These are phyloP conservation scores for Pogonus chalceus DNA, from an alignment of 1,140 invertebrate genomes.

Conservation along the genomic window DNA sequence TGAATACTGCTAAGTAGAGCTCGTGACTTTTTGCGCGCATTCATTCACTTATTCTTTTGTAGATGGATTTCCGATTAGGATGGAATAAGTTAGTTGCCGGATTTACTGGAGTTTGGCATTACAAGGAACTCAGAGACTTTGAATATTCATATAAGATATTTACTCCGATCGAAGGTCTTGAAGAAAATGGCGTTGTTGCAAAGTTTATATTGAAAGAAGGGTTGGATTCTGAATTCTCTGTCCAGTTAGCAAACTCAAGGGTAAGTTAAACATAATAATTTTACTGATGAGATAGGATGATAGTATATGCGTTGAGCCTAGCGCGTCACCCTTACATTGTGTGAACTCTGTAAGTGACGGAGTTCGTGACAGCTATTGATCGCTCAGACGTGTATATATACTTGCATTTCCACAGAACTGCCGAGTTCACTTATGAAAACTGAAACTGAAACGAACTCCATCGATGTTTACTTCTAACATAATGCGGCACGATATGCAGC, in stretches of 20 bases:
- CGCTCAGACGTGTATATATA: background rate
- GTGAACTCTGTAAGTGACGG: background rate
- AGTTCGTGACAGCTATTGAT: background rate
- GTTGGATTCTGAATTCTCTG: constrained; percentile 56
- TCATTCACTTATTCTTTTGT: background rate
- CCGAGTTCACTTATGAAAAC: background rate
- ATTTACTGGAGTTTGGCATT: constrained; percentile 65
- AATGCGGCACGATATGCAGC: too few species aligned
- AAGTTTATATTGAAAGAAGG: constrained; percentile 53
- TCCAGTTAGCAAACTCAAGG: constrained; percentile 54
- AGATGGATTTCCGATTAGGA: constrained; percentile 59
- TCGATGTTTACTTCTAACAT: too few species aligned
- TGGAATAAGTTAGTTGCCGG: constrained; percentile 65
- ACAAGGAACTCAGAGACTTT: constrained; percentile 54
- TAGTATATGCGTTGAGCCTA: too few species aligned
- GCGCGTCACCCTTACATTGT: too few species aligned
- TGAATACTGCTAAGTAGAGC: background rate
- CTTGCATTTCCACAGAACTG: background rate
- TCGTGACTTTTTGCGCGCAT: background rate
- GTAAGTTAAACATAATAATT: too few species aligned
- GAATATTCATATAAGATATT: constrained; percentile 66
- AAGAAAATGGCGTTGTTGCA: constrained; percentile 60
- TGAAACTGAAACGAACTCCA: too few species aligned
- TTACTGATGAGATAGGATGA: too few species aligned
- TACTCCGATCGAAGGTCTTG: constrained; percentile 60